These are phyloP conservation scores for Aporrectodea caliginosa DNA, from an alignment of 1,140 invertebrate genomes.

Conservation along the genomic window DNA sequence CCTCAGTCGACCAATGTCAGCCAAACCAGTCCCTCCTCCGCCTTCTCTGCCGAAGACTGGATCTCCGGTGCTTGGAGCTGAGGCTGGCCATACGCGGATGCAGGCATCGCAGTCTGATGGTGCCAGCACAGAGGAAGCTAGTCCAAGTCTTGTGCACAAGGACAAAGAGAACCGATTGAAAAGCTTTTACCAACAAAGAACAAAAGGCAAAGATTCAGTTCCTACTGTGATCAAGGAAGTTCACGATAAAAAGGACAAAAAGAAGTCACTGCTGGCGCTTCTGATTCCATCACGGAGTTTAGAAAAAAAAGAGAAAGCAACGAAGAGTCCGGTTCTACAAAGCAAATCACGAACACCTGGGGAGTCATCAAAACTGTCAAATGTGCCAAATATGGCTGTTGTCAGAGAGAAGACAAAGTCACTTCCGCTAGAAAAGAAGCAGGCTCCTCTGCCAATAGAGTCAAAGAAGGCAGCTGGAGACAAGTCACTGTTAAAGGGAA, in stretches of 20 bases:
- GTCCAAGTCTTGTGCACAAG: not conserved
- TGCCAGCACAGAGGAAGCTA: constrained; percentile 10
- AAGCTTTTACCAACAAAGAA: not conserved
- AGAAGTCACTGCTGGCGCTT: constrained; percentile 43
- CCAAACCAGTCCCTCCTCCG: not conserved
- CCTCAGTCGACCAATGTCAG: not conserved
- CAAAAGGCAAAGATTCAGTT: not conserved
- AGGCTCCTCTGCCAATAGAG: not conserved
- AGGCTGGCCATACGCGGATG: not conserved
- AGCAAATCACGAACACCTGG: not conserved
- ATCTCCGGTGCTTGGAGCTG: not conserved
- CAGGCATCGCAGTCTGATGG: not conserved
- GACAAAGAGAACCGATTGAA: constrained; percentile 8
- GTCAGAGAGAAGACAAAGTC: constrained; percentile 16
- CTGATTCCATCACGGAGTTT: constrained; percentile 42
- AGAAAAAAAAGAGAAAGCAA: constrained; percentile 37
- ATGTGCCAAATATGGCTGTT: not conserved
- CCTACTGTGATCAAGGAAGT: constrained; percentile 8
- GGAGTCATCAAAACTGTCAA: not conserved
- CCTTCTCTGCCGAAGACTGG: not conserved
- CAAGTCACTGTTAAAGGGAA: not conserved
- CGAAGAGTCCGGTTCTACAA: not conserved
- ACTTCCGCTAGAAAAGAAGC: constrained; percentile 6
- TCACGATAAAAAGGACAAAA: constrained; percentile 37
- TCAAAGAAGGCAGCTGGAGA: not conserved